phyloP scores from a whole-genome alignment of 2,888 invertebrate genomes.

The Sarcophaga carnaria region DNA sequence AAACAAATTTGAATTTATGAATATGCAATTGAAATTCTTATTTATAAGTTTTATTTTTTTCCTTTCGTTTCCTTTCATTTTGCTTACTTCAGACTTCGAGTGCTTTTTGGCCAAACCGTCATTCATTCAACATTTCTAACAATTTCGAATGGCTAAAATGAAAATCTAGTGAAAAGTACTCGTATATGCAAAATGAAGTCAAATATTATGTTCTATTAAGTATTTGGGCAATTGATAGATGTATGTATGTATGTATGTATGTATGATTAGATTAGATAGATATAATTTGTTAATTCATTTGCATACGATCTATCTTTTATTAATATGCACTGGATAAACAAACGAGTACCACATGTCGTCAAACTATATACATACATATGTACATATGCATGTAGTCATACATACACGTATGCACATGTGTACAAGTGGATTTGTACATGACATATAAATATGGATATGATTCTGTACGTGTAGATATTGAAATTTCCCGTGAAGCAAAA shows the following conservation, averaged over 20 bases:
- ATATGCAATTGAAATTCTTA: slow-evolving; percentile 56
- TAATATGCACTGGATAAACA: background rate
- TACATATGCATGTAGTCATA: too few species aligned
- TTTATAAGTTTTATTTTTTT: slow-evolving; percentile 33
- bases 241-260: background rate
- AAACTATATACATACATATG: background rate
- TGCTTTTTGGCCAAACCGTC: slow-evolving; percentile 13
- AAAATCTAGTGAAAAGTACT: slow-evolving; percentile 49
- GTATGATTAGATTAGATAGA: background rate
- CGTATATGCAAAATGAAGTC: slow-evolving; percentile 26
- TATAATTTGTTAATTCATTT: background rate
- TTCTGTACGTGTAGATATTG: too few species aligned
- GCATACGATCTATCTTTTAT: background rate
- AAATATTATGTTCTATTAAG: background rate
- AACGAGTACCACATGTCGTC: background rate
- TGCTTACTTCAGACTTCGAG: slow-evolving; percentile 34
- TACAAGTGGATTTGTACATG: background rate
- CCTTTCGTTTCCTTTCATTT: too few species aligned
- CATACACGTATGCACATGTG: too few species aligned
- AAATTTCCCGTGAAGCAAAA: too few species aligned
- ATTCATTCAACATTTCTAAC: slow-evolving; percentile 7
- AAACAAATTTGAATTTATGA: slow-evolving; percentile 9
- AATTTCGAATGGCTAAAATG: slow-evolving; percentile 33
- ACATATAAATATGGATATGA: background rate
- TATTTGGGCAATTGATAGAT: background rate